phyloP scores from a whole-genome alignment of 2,888 invertebrate species.

The Boloria euphrosyne region DNA sequence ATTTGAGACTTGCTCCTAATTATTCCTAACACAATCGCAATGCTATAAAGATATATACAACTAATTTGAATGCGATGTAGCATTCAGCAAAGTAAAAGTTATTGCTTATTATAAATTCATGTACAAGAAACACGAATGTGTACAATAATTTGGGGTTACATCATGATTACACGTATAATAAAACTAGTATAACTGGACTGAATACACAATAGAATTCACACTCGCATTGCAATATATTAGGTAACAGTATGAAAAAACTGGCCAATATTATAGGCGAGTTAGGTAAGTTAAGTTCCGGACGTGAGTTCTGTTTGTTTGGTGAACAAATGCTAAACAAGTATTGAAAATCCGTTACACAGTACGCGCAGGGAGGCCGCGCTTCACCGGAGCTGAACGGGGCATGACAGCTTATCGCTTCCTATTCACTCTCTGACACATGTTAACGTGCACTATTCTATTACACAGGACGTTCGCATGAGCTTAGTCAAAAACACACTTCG shows the following conservation, averaged over 20 bases:
- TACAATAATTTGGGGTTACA: slow-evolving; percentile 40
- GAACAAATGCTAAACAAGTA: slow-evolving; percentile 50
- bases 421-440: slow-evolving; percentile 46
- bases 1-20: no score
- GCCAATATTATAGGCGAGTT: slow-evolving; percentile 1
- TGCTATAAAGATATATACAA: background rate
- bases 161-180: slow-evolving; percentile 28
- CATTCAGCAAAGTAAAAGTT: slow-evolving; percentile 24
- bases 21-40: slow-evolving; percentile 2
- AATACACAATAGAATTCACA: slow-evolving; percentile 54
- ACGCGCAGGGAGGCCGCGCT: slow-evolving; percentile 73
- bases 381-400: slow-evolving; percentile 77
- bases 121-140: slow-evolving; percentile 25
- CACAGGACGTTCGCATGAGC: slow-evolving; percentile 54
- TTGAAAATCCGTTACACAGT: slow-evolving; percentile 66
- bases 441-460: slow-evolving; percentile 12
- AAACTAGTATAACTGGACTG: slow-evolving; percentile 27
- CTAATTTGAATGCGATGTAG: slow-evolving; percentile 16
- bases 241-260: slow-evolving; percentile 34
- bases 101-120: slow-evolving; percentile 25
- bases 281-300: slow-evolving; percentile 11
- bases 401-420: slow-evolving; percentile 54
- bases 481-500: slow-evolving; percentile 58
- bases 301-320: slow-evolving; percentile 35
- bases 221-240: slow-evolving; percentile 59